These are phyloP conservation scores for Drosophila kurseongensis DNA, from an alignment of 1,140 invertebrate species.

Conservation along the genomic window DNA sequence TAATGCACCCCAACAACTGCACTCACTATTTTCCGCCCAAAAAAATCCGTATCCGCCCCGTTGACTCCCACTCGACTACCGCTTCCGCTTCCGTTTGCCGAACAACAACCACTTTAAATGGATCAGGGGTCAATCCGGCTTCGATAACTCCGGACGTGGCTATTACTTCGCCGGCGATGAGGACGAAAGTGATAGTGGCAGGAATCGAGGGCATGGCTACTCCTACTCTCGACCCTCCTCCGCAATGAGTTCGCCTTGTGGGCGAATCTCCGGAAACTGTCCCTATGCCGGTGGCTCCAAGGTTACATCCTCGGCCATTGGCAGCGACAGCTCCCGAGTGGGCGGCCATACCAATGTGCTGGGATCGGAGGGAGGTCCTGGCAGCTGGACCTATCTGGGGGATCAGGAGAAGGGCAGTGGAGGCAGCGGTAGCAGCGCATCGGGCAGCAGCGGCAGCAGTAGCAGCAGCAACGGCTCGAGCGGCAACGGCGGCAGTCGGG, in stretches of 20 bases:
- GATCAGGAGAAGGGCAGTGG: constrained; percentile 63
- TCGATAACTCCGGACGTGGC: constrained; percentile 85
- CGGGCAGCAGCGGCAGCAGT: constrained; percentile 2
- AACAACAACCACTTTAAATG: neutral
- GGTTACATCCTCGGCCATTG: constrained; percentile 72
- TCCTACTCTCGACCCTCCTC: constrained; percentile 34
- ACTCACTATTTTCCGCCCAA: constrained; percentile 40
- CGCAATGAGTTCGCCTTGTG: constrained; percentile 56
- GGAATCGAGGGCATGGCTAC: constrained; percentile 25
- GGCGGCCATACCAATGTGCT: constrained; percentile 61
- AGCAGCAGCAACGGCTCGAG: constrained; percentile 23
- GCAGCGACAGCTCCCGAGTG: constrained; percentile 60
- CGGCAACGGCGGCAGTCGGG: constrained; percentile 39
- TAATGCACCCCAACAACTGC: constrained; percentile 45
- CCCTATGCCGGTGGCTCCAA: constrained; percentile 61
- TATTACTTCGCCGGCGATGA: constrained; percentile 85
- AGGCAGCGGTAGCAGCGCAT: constrained; percentile 12
- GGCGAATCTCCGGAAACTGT: constrained; percentile 62
- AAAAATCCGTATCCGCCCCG: constrained; percentile 31
- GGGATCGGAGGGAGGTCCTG: constrained; percentile 36
- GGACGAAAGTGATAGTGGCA: constrained; percentile 55
- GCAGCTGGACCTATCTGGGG: constrained; percentile 77
- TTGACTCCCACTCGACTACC: constrained; percentile 33
- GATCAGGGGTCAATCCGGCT: constrained; percentile 80
- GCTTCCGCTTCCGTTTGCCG: constrained; percentile 35